Percentiles rank a stretch among this genome's conserved stretches.
These are phyloP conservation scores for Dione vanillae DNA, from an alignment of 2,888 invertebrate species.

Conservation along the genomic window DNA sequence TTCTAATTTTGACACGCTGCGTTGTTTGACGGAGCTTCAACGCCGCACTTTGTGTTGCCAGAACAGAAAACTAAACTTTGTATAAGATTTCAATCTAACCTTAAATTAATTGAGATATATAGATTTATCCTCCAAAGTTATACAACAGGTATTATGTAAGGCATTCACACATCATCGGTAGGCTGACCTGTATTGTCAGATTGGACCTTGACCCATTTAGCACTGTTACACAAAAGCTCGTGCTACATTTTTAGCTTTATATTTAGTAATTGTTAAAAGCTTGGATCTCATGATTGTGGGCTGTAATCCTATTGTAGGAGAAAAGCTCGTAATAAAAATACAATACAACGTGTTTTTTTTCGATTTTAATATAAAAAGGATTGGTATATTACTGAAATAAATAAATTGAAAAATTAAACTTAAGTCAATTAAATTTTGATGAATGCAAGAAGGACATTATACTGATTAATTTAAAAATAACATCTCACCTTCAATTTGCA, in stretches of 20 bases:
- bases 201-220: slow-evolving; percentile 11
- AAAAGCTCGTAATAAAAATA: background rate
- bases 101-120: background rate
- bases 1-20: too few relatives aligned
- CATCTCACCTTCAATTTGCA: too few relatives aligned
- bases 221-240: slow-evolving; percentile 6
- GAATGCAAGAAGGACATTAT: too few relatives aligned
- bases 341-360: too few relatives aligned
- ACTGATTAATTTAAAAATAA: too few relatives aligned
- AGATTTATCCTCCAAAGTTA: background rate
- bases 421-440: too few relatives aligned
- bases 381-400: too few relatives aligned
- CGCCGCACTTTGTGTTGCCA: too few relatives aligned
- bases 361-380: too few relatives aligned
- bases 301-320: background rate
- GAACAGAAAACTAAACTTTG: background rate
- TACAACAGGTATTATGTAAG: background rate
- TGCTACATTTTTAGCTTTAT: background rate
- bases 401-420: too few relatives aligned
- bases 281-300: background rate
- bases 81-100: background rate
- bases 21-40: too few relatives aligned
- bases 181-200: slow-evolving; percentile 21
- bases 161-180: slow-evolving; percentile 8
- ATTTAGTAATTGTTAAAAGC: background rate